Conservation (phyloP, 2,888 invertebrate genomes). For the Melanargia galathea region DNA sequence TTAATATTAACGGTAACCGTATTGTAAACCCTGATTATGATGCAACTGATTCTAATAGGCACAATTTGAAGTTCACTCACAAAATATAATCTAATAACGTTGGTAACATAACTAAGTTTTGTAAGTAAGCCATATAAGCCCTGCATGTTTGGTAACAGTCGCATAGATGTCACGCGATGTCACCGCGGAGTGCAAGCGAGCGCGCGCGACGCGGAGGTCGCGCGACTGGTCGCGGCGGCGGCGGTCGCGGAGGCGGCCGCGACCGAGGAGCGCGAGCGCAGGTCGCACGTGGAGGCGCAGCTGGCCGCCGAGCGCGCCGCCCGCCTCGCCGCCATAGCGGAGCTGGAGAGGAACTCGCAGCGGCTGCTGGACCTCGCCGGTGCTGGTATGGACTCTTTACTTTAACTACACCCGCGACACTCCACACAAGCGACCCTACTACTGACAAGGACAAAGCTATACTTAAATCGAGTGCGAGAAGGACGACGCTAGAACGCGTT, state of each 20-base stretch:
- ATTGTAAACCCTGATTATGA: too few species aligned
- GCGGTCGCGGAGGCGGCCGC: conserved; percentile 83
- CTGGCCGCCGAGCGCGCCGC: conserved; percentile 87
- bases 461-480: too few species aligned
- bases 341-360: conserved; percentile 88
- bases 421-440: too few species aligned
- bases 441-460: too few species aligned
- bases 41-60: too few species aligned
- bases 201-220: conserved; percentile 84
- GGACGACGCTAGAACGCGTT: too few species aligned
- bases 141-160: conserved; percentile 45
- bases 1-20: too few species aligned
- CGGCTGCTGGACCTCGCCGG: conserved; percentile 85
- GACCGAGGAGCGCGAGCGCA: conserved; percentile 81
- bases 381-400: conserved; percentile 58
- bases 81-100: too few species aligned
- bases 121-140: too few species aligned
- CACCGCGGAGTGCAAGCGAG: conserved; percentile 85
- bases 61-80: too few species aligned
- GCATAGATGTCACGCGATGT: conserved; percentile 73
- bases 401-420: not conserved
- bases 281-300: conserved; percentile 82
- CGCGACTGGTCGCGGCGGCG: conserved; percentile 82
- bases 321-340: conserved; percentile 87
- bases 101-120: too few species aligned